Percentiles rank a stretch among this genome's conserved stretches.
These are phyloP conservation scores for Gephyroberyx darwinii DNA, from an alignment of 2,797 vertebrate genomes.

Conservation along the genomic window DNA sequence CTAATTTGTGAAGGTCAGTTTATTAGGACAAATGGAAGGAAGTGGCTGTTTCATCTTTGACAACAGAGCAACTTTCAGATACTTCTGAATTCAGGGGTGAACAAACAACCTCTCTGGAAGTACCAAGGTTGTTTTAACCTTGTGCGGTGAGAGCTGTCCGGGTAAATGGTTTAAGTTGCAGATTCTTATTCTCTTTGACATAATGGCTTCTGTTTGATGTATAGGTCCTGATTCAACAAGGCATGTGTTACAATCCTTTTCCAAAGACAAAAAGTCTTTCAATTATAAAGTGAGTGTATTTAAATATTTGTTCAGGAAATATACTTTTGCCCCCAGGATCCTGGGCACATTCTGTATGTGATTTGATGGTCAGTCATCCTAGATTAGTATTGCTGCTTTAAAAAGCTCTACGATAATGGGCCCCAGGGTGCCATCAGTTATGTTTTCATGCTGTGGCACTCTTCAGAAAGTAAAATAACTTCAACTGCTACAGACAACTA, in stretches of 20 bases:
- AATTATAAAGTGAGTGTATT: constrained; percentile 26
- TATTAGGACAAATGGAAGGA: not conserved
- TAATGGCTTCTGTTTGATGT: constrained; percentile 42
- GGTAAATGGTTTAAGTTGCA: constrained; percentile 18
- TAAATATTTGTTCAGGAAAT: constrained; percentile 2
- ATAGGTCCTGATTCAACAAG: constrained; percentile 40
- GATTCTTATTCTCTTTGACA: constrained; percentile 37
- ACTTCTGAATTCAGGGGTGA: not conserved
- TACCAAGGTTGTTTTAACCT: constrained; percentile 43
- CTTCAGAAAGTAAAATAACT: constrained; percentile 24
- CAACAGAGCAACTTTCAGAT: not conserved
- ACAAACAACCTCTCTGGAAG: not conserved
- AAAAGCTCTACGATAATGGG: constrained; percentile 38
- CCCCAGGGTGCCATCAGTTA: constrained; percentile 53
- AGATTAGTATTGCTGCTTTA: constrained; percentile 46
- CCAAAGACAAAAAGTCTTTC: constrained; percentile 38
- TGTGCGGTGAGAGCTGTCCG: constrained; percentile 33
- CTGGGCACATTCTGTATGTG: constrained; percentile 19
- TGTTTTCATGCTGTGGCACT: constrained; percentile 17
- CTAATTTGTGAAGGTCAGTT: not conserved
- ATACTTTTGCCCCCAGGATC: not conserved
- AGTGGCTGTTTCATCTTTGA: not conserved
- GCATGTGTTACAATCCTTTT: constrained; percentile 8
- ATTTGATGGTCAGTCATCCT: constrained; percentile 43
- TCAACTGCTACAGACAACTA: constrained; percentile 18